Percentiles rank a stretch among this genome's conserved stretches.
phyloP scores from a whole-genome alignment of 2,797 vertebrate species.

The Lepilemur septentrionalis region DNA sequence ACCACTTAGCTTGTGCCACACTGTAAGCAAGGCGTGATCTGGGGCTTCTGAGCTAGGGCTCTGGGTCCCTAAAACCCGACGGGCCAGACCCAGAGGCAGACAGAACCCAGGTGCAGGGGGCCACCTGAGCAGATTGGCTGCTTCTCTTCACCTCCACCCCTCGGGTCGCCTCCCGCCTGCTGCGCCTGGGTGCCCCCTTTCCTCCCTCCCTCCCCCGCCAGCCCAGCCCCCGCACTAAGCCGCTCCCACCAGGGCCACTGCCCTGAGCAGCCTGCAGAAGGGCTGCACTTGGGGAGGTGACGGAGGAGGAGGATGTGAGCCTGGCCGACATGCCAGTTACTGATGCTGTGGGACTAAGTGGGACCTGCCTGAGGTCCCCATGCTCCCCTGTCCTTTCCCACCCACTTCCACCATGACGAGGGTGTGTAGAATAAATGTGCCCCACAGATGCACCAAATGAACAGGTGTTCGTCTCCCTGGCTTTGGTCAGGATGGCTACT shows the following conservation, averaged over 20 bases:
- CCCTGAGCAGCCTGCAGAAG: neutral
- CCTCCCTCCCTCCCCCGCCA: accelerated
- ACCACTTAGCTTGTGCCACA: no score
- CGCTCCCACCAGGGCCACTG: accelerated
- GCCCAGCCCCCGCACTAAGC: neutral
- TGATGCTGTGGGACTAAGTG: accelerated
- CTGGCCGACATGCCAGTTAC: accelerated
- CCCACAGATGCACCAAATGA: no score
- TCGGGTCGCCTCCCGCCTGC: accelerated
- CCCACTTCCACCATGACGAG: neutral
- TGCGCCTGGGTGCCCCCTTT: no score
- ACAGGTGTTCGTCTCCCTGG: no score
- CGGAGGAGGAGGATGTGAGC: neutral
- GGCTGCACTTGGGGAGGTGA: neutral
- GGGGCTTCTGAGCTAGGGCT: no score
- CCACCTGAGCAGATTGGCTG: no score
- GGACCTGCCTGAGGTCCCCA: accelerated
- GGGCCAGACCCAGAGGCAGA: neutral
- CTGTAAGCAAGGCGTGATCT: neutral
- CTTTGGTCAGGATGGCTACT: neutral
- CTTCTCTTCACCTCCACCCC: neutral
- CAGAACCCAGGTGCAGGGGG: neutral
- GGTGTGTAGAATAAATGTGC: neutral
- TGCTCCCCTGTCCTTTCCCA: accelerated
- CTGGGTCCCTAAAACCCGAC: neutral